Evolutionary conservation across 1,140 invertebrate species (phyloP), one percentile per base, ranked within the genome.

Genomic region (Streblospio benedicti): DNA sequence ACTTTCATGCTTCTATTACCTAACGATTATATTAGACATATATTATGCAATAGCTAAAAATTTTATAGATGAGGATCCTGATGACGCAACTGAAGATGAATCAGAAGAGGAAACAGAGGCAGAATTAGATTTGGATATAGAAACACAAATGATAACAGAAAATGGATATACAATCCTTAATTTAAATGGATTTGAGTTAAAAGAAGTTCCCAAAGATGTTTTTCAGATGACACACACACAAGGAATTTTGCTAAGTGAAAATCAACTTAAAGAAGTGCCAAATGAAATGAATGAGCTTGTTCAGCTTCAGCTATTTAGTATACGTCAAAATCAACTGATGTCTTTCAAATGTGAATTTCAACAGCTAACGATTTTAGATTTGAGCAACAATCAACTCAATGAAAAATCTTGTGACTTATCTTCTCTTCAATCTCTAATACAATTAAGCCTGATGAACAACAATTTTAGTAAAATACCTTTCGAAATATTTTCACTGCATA

Each of bases 241-340:
- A 41, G 64, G 65, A 20, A 62, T 76, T 1, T 63, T 68, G 51
- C 50, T 74, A 0, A 38, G 59, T 6, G 67, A 73, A 57, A 75
- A 75, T 54, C 52, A 65, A 9, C 57, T 75, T 16, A 63, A 60
- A 9, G 62, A 64, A 41, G 54, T 75, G 28, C 73, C 71, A 35
- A 67, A 71, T 47, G 65, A 66, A 5, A 60, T 75, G 2, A 50
- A 25, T 18, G 25, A 61, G 2, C 56, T 75, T 2, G 57, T 60
- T 27, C 64, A 70, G 33, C 23, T 75, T 16, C 66, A 75, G 60
- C 64, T 63, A n/a, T 51, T 75, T 1, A 57, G 68, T 43, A 20
- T 74, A 12, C 47, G 66, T 14, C 63, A 68, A 25, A 75, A 75
- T 60, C 64, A 67, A 33, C 43, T 74, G 4, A 60, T 52, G n/a